Evolutionary conservation across 2,113 vertebrate genomes (phyloP), one percentile per base, ranked within the genome.

Genomic region (Tragelaphus imberbis): DNA sequence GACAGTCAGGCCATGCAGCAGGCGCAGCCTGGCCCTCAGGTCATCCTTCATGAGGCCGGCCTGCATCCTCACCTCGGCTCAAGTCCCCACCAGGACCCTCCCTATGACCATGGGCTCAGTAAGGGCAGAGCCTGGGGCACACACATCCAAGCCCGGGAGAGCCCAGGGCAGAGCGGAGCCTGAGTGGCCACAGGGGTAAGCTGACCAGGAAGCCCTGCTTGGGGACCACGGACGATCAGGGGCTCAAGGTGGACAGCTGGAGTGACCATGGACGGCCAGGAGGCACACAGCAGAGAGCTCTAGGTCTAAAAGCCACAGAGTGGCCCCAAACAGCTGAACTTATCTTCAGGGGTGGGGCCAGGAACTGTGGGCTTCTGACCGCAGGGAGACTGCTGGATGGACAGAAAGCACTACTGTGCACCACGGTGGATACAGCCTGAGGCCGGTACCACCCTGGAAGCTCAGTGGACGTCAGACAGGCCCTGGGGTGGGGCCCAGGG

Each of bases 1-100:
- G 12, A 30, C 33, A 12, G 16, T 59, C 5, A 30, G 27, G 5
- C 2, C 6, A 3, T 0, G 3, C 9, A 12, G 58, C 3, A 0
- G 40, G 27, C 3, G 1, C 16, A 19, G 40, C 33, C 9, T 19
- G 33, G 30, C 56, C 28, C 14, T 49, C 16, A 47, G 36, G 30
- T 19, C 36, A 6, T 23, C 33, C 90, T 53, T 11, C 23, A 28
- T 23, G 58, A 3, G 40, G 36, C 81, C 5, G 1, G 91, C 91
- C 51, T 23, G 4, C 36, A 1, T 15, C 59, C 63, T n/a, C 28
- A 27, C 51, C 51, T 16, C 1, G 0, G 8, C 56, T n/a, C 58
- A 36, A 40, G 49, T 15, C 58, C 79, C 59, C 11, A 1, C 58
- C 2, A 19, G 79, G 55, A 79, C 55, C 36, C n/a, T 63, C 58